Base-by-base conservation (phyloP, 2,797 vertebrate genomes). In the Melanotaenia parkinsoni region DNA sequence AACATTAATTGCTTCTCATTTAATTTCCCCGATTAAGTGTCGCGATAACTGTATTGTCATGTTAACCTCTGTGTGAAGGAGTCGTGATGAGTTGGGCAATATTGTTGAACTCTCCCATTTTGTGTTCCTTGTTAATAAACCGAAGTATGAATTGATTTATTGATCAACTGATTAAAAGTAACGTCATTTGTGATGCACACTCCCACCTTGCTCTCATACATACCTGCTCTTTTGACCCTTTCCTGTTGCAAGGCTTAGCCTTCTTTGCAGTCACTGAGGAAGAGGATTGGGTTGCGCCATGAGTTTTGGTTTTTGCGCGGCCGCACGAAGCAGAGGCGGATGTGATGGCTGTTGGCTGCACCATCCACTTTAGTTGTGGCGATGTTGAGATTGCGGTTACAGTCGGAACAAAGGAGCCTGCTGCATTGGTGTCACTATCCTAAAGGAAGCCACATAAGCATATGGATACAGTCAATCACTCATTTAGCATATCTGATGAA, bases 221-320 rank as follows among this genome's bases (percentile, higher is more conserved):
- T 82, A 98, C 97, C 96, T 98, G 95, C 58, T 96, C 95, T 72
- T 96, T 94, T 70, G 93, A 95, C 77, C 94, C 95, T 87, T 96
- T 95, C 70, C 95, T 91, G 82, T 92, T 94, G 56, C 90, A 92
- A 81, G 93, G 90, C 70, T 95, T 95, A 14, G 93, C 92, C 91
- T 95, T 91, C 77, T 80, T 92, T 45, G 89, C 89, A 1, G 92
- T 73, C 67, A 87, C 74, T 38, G 70, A 59, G 47, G 84, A 67
- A 70, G 91, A 72, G 14, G 89, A 76, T 83, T 94, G 95, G 81
- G 86, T 81, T 70, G 90, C 83, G 30, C 89, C 78, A 16, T 90
- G 86, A 30, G 91, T 86, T 81, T 92, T 95, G 64, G 93, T 94
- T 76, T 94, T 95, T 20, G 86, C 91, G 30, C 95, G 93, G 65